Percentiles rank a stretch among this genome's conserved stretches.
phyloP scores from a whole-genome alignment of 2,113 vertebrate genomes.

The Syrrhaptes paradoxus region DNA sequence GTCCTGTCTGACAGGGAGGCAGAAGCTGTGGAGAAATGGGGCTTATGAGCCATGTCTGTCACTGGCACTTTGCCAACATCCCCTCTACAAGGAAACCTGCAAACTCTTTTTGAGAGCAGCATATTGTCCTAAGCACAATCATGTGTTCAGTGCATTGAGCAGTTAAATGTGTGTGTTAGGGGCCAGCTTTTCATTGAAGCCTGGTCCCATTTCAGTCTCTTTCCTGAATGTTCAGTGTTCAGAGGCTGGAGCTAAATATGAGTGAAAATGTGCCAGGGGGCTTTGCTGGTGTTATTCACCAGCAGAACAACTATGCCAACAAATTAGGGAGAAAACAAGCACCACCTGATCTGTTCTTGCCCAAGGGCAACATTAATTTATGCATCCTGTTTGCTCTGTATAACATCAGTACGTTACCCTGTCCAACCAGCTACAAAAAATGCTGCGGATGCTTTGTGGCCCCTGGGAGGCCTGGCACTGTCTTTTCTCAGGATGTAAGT shows the following conservation, averaged over 20 bases:
- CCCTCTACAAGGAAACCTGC: not conserved
- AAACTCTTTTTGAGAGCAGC: not conserved
- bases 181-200: conserved; percentile 26
- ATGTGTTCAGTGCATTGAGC: not conserved
- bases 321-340: conserved; percentile 42
- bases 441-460: not conserved
- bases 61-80: not conserved
- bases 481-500: not conserved
- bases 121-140: not conserved
- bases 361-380: conserved; percentile 5
- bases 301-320: conserved; percentile 1
- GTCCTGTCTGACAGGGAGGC: not conserved
- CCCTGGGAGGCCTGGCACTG: not conserved
- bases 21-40: not conserved
- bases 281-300: not conserved
- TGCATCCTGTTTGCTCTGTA: conserved; percentile 23
- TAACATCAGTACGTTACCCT: not conserved
- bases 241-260: not conserved
- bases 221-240: not conserved
- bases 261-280: conserved; percentile 31
- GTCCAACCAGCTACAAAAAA: conserved; percentile 3
- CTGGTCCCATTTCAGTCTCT: not conserved
- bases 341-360: conserved; percentile 33
- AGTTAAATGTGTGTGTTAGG: not conserved
- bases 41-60: not conserved